These are phyloP conservation scores for Actias luna DNA, from an alignment of 2,888 invertebrate species.

Conservation along the genomic window DNA sequence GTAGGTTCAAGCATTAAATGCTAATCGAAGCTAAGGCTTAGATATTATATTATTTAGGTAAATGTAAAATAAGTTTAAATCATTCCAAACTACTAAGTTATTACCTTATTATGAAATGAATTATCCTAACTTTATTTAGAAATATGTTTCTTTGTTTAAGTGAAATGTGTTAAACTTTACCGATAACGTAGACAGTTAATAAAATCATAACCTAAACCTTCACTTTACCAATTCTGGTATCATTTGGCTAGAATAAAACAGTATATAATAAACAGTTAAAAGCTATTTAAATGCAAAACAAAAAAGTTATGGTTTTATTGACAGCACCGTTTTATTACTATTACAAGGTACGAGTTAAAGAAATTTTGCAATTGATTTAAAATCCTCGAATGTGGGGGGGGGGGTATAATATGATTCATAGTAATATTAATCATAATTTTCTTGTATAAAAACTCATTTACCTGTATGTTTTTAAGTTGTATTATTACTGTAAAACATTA, in stretches of 20 bases:
- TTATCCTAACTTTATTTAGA: background rate
- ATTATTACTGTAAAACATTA: background rate
- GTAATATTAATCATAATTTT: background rate
- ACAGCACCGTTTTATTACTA: background rate
- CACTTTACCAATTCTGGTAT: background rate
- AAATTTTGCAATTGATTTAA: background rate
- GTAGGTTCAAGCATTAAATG: slow-evolving; percentile 18
- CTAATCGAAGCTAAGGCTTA: slow-evolving; percentile 1
- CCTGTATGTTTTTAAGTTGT: background rate
- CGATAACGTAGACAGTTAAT: background rate
- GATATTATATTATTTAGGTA: background rate
- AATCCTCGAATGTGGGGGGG: background rate
- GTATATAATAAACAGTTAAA: background rate
- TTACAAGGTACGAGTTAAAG: background rate
- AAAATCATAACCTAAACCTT: background rate
- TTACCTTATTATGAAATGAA: background rate
- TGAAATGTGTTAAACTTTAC: background rate
- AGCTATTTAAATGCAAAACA: background rate
- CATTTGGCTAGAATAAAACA: background rate
- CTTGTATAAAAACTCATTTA: background rate
- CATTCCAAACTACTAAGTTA: slow-evolving; percentile 1
- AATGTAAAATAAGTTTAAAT: slow-evolving; percentile 6
- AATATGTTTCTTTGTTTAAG: background rate
- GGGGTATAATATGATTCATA: background rate
- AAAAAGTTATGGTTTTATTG: background rate